Conservation (phyloP, 2,113 vertebrate genomes). For the Galeopterus variegatus region DNA sequence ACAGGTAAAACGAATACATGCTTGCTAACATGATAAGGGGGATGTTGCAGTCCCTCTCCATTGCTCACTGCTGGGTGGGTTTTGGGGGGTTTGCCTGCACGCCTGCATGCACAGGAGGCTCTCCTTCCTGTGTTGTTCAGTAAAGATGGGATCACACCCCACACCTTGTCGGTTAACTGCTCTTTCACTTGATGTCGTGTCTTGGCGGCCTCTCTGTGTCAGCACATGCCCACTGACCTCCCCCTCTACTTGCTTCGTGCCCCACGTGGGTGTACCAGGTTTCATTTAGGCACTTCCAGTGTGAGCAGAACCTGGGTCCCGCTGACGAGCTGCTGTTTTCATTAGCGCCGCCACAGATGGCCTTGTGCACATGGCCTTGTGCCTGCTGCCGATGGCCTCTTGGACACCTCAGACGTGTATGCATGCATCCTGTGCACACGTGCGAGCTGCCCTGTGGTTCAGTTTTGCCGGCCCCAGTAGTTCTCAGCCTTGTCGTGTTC, state of each 20-base stretch:
- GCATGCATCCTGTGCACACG: fast-evolving
- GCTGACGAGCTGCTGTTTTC: not conserved
- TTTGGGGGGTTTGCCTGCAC: fast-evolving
- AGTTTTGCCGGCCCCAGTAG: fast-evolving
- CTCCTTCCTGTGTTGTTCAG: not conserved
- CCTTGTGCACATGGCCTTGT: fast-evolving
- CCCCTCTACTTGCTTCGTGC: fast-evolving
- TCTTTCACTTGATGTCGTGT: not conserved
- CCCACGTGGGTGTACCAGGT: fast-evolving
- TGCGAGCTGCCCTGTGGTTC: fast-evolving
- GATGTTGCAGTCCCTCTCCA: fast-evolving
- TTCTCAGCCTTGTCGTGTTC: not conserved
- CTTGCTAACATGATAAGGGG: fast-evolving
- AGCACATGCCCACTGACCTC: fast-evolving
- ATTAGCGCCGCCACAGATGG: not conserved
- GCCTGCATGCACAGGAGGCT: fast-evolving
- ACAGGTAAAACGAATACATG: fast-evolving
- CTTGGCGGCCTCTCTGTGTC: not conserved
- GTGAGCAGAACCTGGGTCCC: not conserved
- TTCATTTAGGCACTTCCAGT: not conserved
- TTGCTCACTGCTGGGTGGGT: fast-evolving
- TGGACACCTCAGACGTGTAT: fast-evolving
- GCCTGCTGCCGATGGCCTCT: too few relatives aligned
- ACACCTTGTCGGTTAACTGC: too few relatives aligned
- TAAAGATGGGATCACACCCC: fast-evolving